Evolutionary conservation across 2,888 invertebrate species (phyloP).

Genomic region (Drosophila mulleri): DNA sequence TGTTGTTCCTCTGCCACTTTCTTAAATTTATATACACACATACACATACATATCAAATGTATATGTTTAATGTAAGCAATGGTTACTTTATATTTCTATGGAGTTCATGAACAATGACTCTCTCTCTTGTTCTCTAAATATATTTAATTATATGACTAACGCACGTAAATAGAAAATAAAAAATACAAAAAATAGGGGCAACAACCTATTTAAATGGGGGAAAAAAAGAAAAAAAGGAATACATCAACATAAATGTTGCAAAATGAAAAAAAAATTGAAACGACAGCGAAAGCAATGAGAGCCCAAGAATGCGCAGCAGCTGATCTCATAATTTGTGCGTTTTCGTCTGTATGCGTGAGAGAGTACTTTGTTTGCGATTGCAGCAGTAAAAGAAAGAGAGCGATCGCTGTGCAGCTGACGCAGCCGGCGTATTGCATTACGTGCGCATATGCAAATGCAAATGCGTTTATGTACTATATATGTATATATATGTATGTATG

Average conservation of each 20-base stretch:
- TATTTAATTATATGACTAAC: not conserved
- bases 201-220: conserved; percentile 15
- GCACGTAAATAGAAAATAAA: not conserved
- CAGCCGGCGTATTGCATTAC: conserved; percentile 30
- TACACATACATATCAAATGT: not conserved
- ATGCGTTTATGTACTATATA: not conserved
- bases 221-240: conserved; percentile 1
- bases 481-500: not conserved
- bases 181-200: not conserved
- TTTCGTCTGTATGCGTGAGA: not conserved
- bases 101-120: not conserved
- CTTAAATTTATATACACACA: not conserved
- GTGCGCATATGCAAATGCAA: not conserved
- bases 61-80: not conserved
- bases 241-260: conserved; percentile 11
- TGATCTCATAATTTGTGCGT: conserved; percentile 28
- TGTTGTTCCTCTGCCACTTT: conserved; percentile 20
- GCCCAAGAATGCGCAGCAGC: conserved; percentile 37
- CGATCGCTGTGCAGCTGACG: conserved; percentile 9
- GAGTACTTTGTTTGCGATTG: conserved; percentile 10
- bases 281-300: conserved; percentile 40
- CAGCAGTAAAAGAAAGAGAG: conserved; percentile 14
- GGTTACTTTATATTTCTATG: conserved; percentile 14
- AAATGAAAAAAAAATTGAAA: conserved; percentile 13
- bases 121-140: not conserved